A percentile compares a stretch with the other conserved stretches of the same genome.
Evolutionary conservation across 1,140 invertebrate species (phyloP).

Genomic region (Halyomorpha halys): DNA sequence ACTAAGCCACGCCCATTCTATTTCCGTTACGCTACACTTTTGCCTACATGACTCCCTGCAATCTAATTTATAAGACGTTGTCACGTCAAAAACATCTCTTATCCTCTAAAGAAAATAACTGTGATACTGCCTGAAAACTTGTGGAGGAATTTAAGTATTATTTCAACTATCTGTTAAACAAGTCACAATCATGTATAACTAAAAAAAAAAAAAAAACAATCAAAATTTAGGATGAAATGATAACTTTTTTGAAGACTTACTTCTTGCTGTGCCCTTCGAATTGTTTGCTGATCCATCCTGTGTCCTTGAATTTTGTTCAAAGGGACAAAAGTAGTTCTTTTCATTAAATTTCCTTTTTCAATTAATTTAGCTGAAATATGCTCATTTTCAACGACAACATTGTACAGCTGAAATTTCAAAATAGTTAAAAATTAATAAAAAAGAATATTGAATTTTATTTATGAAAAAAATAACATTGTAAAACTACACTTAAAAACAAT

Average conservation of each 20-base stretch:
- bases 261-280: constrained; percentile 60
- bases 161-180: too few species aligned
- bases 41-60: too few species aligned
- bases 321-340: constrained; percentile 78
- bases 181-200: too few species aligned
- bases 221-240: not conserved
- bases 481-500: too few species aligned
- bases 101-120: too few species aligned
- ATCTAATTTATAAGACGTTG: too few species aligned
- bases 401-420: constrained; percentile 59
- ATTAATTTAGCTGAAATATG: constrained; percentile 73
- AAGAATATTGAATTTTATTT: not conserved
- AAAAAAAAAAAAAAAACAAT: not conserved
- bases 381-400: constrained; percentile 84
- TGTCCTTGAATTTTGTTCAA: constrained; percentile 74
- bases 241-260: constrained; percentile 39
- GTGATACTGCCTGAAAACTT: too few species aligned
- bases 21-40: too few species aligned
- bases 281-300: constrained; percentile 46
- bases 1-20: too few species aligned
- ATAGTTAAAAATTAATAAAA: constrained; percentile 1
- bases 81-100: too few species aligned
- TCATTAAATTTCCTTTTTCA: constrained; percentile 65
- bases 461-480: too few species aligned
- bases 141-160: too few species aligned